phyloP scores from a whole-genome alignment of 2,797 vertebrate species.

The Darevskia mixta region DNA sequence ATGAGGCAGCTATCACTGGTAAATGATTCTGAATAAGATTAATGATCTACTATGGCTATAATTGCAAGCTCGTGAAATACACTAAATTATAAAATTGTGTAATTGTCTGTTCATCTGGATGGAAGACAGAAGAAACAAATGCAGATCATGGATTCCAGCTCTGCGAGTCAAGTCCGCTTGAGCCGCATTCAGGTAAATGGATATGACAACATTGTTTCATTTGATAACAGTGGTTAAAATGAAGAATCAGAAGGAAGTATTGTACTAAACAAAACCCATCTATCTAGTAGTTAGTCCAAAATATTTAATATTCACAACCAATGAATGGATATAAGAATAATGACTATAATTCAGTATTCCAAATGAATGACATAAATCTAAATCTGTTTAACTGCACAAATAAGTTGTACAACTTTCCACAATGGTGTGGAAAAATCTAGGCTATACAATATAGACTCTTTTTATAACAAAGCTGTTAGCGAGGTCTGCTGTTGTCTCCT shows the following conservation, averaged over 20 bases:
- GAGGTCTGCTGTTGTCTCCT: too few relatives aligned
- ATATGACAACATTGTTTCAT: neutral
- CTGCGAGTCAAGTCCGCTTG: neutral
- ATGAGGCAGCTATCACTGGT: conserved; percentile 9
- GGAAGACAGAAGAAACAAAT: neutral
- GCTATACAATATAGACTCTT: neutral
- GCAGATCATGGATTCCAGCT: neutral
- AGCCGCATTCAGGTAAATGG: neutral
- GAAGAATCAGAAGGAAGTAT: neutral
- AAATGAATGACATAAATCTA: neutral
- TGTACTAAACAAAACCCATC: neutral
- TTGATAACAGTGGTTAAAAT: neutral
- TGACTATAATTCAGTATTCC: neutral
- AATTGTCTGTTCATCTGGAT: neutral
- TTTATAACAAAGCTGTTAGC: neutral
- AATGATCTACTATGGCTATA: conserved; percentile 1
- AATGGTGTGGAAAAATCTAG: neutral
- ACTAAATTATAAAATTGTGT: neutral
- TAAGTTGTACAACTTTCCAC: neutral
- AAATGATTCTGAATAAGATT: conserved; percentile 20
- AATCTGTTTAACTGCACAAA: neutral
- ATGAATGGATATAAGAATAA: neutral
- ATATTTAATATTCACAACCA: neutral
- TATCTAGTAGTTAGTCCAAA: neutral
- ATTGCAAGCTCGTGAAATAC: conserved; percentile 12